These are phyloP conservation scores for Rhagonycha lutea DNA, from an alignment of 2,888 invertebrate genomes.

Conservation along the genomic window DNA sequence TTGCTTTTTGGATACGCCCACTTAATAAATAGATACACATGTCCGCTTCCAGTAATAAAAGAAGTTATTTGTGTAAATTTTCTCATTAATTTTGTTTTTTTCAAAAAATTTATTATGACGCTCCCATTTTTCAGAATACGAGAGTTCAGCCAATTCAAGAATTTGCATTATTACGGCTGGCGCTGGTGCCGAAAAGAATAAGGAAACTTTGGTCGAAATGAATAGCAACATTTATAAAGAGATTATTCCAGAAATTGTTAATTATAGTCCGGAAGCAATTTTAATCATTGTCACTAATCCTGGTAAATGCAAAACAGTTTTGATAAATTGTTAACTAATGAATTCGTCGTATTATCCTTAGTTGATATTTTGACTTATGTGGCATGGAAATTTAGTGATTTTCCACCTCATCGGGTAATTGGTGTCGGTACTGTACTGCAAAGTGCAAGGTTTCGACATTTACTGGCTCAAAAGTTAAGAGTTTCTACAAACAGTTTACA, in stretches of 20 bases:
- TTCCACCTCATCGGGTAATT: slow-evolving; percentile 63
- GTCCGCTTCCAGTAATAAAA: not conserved
- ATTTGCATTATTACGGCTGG: slow-evolving; percentile 67
- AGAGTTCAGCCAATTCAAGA: slow-evolving; percentile 58
- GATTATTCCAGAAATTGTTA: slow-evolving; percentile 63
- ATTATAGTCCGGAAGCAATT: slow-evolving; percentile 63
- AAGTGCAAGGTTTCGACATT: slow-evolving; percentile 63
- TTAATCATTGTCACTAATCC: slow-evolving; percentile 63
- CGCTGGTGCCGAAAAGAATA: slow-evolving; percentile 59
- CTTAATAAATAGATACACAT: not conserved
- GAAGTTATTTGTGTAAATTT: not conserved
- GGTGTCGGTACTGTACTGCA: slow-evolving; percentile 69
- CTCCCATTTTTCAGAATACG: slow-evolving; percentile 55
- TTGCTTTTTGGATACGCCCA: not conserved
- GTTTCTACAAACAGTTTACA: slow-evolving; percentile 61
- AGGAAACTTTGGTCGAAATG: slow-evolving; percentile 57
- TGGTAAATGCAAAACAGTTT: slow-evolving; percentile 26
- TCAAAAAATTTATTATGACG: not conserved
- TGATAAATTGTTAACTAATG: not conserved
- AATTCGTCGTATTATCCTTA: slow-evolving; percentile 26
- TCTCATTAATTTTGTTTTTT: not conserved
- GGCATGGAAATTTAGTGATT: slow-evolving; percentile 67
- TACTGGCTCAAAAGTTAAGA: slow-evolving; percentile 61
- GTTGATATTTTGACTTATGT: slow-evolving; percentile 68
- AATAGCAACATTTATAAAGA: slow-evolving; percentile 63